Percentiles rank a stretch among this genome's conserved stretches.
Evolutionary conservation across 1,140 invertebrate genomes (phyloP).

Genomic region (Hypsibius dujardini): DNA sequence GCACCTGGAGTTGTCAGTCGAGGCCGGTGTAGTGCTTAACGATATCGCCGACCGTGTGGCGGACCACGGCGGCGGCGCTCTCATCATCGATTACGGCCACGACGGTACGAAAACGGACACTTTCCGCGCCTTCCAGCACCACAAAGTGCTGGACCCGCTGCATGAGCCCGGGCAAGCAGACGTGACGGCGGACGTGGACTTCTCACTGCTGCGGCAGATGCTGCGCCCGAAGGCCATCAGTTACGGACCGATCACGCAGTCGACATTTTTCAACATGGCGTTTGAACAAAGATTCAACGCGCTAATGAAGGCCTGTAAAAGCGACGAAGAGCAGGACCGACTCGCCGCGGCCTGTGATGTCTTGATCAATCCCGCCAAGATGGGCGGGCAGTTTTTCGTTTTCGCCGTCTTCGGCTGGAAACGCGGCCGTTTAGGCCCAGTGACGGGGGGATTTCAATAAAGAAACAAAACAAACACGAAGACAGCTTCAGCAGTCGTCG

Average conservation of each 20-base stretch:
- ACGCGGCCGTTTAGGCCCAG: background rate
- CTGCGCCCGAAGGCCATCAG: slow-evolving; percentile 42
- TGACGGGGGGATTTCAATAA: background rate
- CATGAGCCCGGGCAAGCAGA: slow-evolving; percentile 62
- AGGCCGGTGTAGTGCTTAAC: slow-evolving; percentile 49
- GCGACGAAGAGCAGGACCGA: slow-evolving; percentile 43
- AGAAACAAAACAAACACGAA: background rate
- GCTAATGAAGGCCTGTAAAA: slow-evolving; percentile 43
- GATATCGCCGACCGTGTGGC: slow-evolving; percentile 54
- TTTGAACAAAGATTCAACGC: slow-evolving; percentile 53
- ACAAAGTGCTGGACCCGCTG: slow-evolving; percentile 64
- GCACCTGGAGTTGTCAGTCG: slow-evolving; percentile 64
- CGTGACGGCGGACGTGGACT: slow-evolving; percentile 90
- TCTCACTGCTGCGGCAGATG: slow-evolving; percentile 48
- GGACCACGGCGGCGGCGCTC: slow-evolving; percentile 56
- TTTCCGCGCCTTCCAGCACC: slow-evolving; percentile 59
- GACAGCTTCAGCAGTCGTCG: background rate
- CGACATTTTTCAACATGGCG: slow-evolving; percentile 56
- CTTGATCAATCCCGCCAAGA: slow-evolving; percentile 58
- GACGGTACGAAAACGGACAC: slow-evolving; percentile 65
- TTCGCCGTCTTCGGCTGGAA: slow-evolving; percentile 23
- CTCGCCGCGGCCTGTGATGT: slow-evolving; percentile 56
- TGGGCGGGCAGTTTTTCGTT: slow-evolving; percentile 60
- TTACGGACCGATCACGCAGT: slow-evolving; percentile 63
- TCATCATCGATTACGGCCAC: slow-evolving; percentile 90